A percentile compares a stretch with the other conserved stretches of the same genome.
These are phyloP conservation scores for Amblyraja radiata DNA, from an alignment of 2,797 vertebrate species.

Conservation along the genomic window DNA sequence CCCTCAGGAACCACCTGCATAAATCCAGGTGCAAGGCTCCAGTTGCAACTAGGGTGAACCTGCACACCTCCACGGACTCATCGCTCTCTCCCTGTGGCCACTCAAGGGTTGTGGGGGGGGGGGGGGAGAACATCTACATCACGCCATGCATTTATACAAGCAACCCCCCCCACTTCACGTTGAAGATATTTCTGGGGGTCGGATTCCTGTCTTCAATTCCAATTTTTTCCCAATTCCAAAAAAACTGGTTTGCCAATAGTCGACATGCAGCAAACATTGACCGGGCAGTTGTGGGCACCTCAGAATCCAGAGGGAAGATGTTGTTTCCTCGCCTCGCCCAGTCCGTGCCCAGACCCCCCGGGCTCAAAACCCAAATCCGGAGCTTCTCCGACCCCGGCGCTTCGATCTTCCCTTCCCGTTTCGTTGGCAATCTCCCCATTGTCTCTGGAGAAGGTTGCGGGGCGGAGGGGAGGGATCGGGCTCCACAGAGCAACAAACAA, in stretches of 20 bases:
- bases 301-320: background rate
- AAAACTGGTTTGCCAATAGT: background rate
- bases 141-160: slow-evolving; percentile 14
- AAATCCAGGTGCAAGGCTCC: background rate
- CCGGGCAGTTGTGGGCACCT: background rate
- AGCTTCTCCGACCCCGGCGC: no score
- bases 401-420: no score
- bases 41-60: background rate
- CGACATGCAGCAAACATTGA: background rate
- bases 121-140: background rate
- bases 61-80: background rate
- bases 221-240: no score
- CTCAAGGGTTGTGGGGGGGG: background rate
- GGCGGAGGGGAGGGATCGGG: background rate
- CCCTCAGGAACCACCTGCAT: no score
- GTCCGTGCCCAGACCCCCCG: background rate
- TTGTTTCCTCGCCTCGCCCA: no score
- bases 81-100: background rate
- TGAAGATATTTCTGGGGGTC: background rate
- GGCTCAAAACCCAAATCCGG: background rate
- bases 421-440: no score
- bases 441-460: no score
- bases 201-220: no score
- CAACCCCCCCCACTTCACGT: background rate
- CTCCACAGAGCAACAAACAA: background rate